Evolutionary conservation across 2,113 vertebrate species (phyloP).

Genomic region (Podarcis muralis): DNA sequence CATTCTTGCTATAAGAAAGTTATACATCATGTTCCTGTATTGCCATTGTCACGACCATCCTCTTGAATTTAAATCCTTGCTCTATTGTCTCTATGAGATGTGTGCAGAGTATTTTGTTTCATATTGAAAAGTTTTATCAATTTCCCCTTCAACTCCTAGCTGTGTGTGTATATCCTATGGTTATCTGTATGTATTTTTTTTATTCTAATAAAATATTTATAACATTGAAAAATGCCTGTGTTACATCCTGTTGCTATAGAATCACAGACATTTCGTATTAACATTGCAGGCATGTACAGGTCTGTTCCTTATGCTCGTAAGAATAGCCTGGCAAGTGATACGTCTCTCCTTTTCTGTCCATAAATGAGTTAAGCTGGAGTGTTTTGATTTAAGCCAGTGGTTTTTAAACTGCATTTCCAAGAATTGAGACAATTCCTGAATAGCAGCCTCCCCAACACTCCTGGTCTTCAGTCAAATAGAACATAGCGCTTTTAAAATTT

Average conservation of each 20-base stretch:
- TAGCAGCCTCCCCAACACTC: too few relatives aligned
- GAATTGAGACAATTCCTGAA: background rate
- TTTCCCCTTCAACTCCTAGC: constrained; percentile 81
- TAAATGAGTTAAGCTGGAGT: background rate
- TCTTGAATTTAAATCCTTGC: constrained; percentile 76
- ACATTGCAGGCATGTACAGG: background rate
- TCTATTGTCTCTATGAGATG: constrained; percentile 94
- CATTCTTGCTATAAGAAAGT: constrained; percentile 49
- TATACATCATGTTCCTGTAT: constrained; percentile 59
- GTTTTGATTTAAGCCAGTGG: background rate
- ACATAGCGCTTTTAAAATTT: too few relatives aligned
- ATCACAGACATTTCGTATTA: background rate
- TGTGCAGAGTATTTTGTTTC: constrained; percentile 85
- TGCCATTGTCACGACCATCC: constrained; percentile 62
- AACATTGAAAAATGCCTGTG: constrained; percentile 46
- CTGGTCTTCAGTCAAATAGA: too few relatives aligned
- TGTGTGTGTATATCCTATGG: constrained; percentile 90
- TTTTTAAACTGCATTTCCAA: background rate
- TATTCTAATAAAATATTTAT: constrained; percentile 82
- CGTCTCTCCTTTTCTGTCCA: background rate
- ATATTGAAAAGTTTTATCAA: constrained; percentile 94
- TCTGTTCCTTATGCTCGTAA: background rate
- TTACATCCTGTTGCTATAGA: background rate
- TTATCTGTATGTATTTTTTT: constrained; percentile 85
- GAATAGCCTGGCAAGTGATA: background rate